Conservation (phyloP, 2,888 invertebrate species). For the Mayetiola destructor region DNA sequence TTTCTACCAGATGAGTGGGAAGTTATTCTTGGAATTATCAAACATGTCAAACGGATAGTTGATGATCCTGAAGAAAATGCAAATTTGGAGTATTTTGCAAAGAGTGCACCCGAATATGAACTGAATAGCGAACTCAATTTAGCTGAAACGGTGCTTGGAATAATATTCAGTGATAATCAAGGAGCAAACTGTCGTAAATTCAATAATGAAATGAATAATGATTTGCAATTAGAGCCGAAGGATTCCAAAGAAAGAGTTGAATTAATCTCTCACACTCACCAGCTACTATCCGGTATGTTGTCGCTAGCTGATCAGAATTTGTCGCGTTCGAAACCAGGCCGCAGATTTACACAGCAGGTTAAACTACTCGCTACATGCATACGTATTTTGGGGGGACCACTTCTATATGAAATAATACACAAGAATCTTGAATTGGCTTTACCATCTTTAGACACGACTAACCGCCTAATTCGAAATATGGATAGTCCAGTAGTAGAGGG, state of each 20-base stretch:
- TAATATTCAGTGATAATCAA: no score
- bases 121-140: slow-evolving; percentile 23
- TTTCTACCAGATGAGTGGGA: no score
- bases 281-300: background rate
- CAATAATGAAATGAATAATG: no score
- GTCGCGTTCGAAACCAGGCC: background rate
- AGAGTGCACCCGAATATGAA: no score
- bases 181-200: no score
- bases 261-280: background rate
- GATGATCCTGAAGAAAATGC: no score
- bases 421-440: background rate
- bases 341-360: background rate
- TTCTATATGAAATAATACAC: background rate
- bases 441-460: background rate
- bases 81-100: no score
- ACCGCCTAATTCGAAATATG: background rate
- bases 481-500: background rate
- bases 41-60: no score
- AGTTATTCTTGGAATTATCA: no score
- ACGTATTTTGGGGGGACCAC: background rate
- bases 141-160: no score
- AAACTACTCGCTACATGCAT: background rate
- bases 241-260: slow-evolving; percentile 24
- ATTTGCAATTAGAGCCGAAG: slow-evolving; percentile 30
- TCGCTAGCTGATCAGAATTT: background rate